Conservation (phyloP, 2,888 invertebrate species). For the Aricia artaxerxes region DNA sequence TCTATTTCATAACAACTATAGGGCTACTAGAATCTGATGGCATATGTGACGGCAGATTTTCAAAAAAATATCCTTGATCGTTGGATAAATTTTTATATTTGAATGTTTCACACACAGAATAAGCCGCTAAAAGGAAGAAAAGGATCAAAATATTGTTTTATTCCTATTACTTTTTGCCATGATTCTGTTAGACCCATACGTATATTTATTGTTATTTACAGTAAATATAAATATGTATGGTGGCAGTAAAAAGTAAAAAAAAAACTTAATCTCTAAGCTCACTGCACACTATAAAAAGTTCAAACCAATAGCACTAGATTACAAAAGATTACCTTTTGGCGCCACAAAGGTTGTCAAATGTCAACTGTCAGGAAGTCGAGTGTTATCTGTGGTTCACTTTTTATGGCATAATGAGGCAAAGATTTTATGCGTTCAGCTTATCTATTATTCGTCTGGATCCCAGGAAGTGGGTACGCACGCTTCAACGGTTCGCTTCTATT, state of each 20-base stretch:
- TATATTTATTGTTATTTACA: not conserved
- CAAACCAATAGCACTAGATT: not conserved
- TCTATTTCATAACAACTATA: too few species aligned
- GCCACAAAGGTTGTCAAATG: conserved; percentile 24
- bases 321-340: conserved; percentile 19
- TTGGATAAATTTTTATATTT: too few species aligned
- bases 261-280: not conserved
- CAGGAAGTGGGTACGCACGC: conserved; percentile 41
- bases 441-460: conserved; percentile 41
- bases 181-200: too few species aligned
- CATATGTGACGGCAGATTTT: too few species aligned
- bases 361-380: conserved; percentile 16
- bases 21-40: too few species aligned
- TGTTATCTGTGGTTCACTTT: conserved; percentile 25
- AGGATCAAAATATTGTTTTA: too few species aligned
- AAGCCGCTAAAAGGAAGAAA: too few species aligned
- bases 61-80: too few species aligned
- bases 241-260: too few species aligned
- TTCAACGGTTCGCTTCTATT: conserved; percentile 39
- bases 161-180: too few species aligned
- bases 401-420: conserved; percentile 31
- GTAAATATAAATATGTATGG: too few species aligned
- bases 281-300: not conserved
- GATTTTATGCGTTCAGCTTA: conserved; percentile 33
- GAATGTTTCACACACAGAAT: too few species aligned